Evolutionary conservation across 2,113 vertebrate species (phyloP), one percentile per base, ranked within the genome.

Genomic region (Rhipidura dahli): DNA sequence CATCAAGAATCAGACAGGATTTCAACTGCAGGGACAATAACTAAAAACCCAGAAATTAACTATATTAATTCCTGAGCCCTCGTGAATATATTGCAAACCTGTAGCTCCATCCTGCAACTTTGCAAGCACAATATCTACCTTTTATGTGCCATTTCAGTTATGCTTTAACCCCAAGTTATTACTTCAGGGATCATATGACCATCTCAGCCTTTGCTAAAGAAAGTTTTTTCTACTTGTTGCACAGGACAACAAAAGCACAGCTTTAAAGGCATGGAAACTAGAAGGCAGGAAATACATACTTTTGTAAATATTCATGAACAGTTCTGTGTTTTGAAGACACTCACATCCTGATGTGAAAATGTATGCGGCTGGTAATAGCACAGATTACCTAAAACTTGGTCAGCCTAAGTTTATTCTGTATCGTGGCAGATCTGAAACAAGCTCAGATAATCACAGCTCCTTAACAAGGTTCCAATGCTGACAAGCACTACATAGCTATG

Each of bases 271-370:
- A 54, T 33, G 15, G 75, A 79, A 94, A 77, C 23, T n/a, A 19
- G 28, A 91, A 93, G 23, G 63, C 50, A 85, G 51, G 72, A 86
- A 90, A 47, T 14, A 15, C 22, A 11, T 45, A 30, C 66, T 75
- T 91, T 24, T 53, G 65, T 94, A 87, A 95, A 86, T 66, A 90
- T 63, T 84, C 83, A 83, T 56, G 51, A 95, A 80, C 11, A 60
- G 45, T 59, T 68, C 59, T 42, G 45, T 39, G 28, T 50, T 91
- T 88, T 66, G 64, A 78, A 83, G 39, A 33, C 59, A 35, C 44
- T 50, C 28, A 35, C 57, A 14, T 33, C 89, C 80, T 60, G 59
- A 87, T 37, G 40, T 65, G 86, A 75, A 86, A 73, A 92, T 18
- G 5, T 35, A 64, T 21, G 69, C 21, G 2, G 56, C 65, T 49